Conservation (phyloP, 2,797 vertebrate species). For the Picus viridis region DNA sequence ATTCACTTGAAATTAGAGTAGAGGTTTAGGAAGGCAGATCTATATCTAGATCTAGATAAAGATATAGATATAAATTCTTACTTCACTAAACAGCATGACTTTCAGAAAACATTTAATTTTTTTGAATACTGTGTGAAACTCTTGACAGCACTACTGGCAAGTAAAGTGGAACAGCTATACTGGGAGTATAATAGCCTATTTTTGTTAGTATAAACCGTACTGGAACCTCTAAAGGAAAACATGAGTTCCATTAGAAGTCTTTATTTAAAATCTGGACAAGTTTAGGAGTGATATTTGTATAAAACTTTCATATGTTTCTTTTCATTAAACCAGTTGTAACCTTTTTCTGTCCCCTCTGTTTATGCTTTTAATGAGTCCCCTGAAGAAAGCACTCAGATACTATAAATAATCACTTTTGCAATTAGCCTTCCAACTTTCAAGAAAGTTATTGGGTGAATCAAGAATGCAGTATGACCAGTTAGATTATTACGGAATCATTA, state of each 20-base stretch:
- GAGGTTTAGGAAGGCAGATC: not conserved
- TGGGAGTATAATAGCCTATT: not conserved
- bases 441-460: conserved; percentile 21
- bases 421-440: conserved; percentile 54
- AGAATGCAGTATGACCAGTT: not conserved
- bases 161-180: not conserved
- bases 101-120: conserved; percentile 38
- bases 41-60: too few species aligned
- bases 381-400: conserved; percentile 47
- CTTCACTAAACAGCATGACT: not conserved
- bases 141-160: not conserved
- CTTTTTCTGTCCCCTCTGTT: conserved; percentile 44
- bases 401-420: conserved; percentile 62
- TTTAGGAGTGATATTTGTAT: conserved; percentile 47
- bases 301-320: conserved; percentile 40
- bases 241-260: conserved; percentile 33
- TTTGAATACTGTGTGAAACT: not conserved
- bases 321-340: conserved; percentile 50
- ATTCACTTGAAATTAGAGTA: not conserved
- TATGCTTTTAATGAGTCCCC: conserved; percentile 29
- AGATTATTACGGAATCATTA: conserved; percentile 22
- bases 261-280: conserved; percentile 44
- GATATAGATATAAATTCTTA: not conserved
- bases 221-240: not conserved
- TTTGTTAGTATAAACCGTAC: not conserved